Conservation (phyloP, 2,888 invertebrate genomes). For the Drosophila hawaiiensis region DNA sequence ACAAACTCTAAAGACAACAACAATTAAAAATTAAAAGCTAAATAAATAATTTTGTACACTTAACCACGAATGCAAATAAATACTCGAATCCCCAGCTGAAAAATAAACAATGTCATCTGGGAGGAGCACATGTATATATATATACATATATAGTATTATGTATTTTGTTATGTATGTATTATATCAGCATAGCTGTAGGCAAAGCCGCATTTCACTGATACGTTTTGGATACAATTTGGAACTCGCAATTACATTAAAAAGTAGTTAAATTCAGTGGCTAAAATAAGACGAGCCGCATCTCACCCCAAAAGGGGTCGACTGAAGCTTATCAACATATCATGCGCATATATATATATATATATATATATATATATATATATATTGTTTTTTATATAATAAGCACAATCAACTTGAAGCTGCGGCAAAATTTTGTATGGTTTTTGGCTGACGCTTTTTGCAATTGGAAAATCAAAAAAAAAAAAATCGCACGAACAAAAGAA, state of each 20-base stretch:
- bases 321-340: neutral
- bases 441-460: neutral
- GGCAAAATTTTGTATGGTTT: neutral
- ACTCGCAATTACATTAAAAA: slow-evolving; percentile 28
- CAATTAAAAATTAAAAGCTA: slow-evolving; percentile 8
- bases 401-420: neutral
- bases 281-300: neutral
- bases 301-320: neutral
- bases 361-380: no score
- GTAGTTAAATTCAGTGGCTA: slow-evolving; percentile 1
- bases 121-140: neutral
- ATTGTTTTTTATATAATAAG: neutral
- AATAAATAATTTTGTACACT: slow-evolving; percentile 6
- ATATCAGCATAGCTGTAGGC: slow-evolving; percentile 3
- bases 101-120: slow-evolving; percentile 9
- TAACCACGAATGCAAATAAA: slow-evolving; percentile 28
- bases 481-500: neutral
- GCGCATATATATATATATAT: neutral
- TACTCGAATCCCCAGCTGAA: slow-evolving; percentile 13
- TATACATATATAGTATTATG: neutral
- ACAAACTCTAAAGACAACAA: slow-evolving; percentile 17
- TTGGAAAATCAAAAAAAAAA: neutral
- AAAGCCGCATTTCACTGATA: neutral
- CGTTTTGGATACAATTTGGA: slow-evolving; percentile 1
- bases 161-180: neutral